Evolutionary conservation across 2,888 invertebrate species (phyloP).

Genomic region (Acanthoscelides obtectus): DNA sequence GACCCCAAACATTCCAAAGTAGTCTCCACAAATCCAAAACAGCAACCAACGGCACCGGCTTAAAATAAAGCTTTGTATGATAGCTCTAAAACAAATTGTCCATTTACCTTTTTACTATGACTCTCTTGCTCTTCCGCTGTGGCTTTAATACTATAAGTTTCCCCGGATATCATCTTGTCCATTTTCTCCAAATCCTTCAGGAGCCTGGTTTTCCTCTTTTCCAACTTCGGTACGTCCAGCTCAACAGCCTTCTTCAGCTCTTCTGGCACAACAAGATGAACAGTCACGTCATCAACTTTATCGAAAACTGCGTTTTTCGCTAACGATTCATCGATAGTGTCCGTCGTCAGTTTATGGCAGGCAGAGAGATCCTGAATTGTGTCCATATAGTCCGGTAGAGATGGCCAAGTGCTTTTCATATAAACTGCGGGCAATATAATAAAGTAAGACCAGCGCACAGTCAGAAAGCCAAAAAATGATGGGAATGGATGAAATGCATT

Average conservation of each 20-base stretch:
- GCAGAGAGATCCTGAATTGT: constrained; percentile 35
- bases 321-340: constrained; percentile 1
- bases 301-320: constrained; percentile 27
- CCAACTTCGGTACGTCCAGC: constrained; percentile 36
- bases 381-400: constrained; percentile 9
- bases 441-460: too few relatives aligned
- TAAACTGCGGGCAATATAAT: constrained; percentile 6
- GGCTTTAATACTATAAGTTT: constrained; percentile 37
- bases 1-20: too few relatives aligned
- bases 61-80: too few relatives aligned
- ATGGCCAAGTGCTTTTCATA: constrained; percentile 6
- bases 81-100: too few relatives aligned
- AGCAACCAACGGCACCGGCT: too few relatives aligned
- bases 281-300: constrained; percentile 28
- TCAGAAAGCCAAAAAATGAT: too few relatives aligned
- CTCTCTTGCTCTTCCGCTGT: constrained; percentile 32
- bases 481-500: too few relatives aligned
- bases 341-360: constrained; percentile 26
- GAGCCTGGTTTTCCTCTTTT: constrained; percentile 39
- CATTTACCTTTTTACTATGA: constrained; percentile 39
- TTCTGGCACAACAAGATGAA: constrained; percentile 37
- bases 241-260: constrained; percentile 33
- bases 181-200: constrained; percentile 40
- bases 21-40: too few relatives aligned
- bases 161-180: constrained; percentile 32